Conservation (phyloP, 2,888 invertebrate species). For the Coecobrya sp. region DNA sequence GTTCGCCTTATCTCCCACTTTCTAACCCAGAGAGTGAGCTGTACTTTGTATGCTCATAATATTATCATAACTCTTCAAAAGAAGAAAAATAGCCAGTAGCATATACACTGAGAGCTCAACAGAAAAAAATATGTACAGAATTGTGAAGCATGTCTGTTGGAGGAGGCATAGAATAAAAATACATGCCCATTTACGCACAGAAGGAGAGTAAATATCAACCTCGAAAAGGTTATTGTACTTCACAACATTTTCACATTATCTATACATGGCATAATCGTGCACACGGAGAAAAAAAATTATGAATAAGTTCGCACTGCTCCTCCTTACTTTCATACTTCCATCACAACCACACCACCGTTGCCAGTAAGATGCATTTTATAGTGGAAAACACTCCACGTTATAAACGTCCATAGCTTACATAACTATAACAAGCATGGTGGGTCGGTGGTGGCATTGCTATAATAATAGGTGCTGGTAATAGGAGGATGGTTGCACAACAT, state of each 20-base stretch:
- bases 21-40: conserved; percentile 29
- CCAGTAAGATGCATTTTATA: neutral
- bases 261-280: conserved; percentile 65
- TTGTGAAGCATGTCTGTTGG: neutral
- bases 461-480: conserved; percentile 42
- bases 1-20: conserved; percentile 68
- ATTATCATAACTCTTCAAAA: conserved; percentile 72
- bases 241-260: conserved; percentile 68
- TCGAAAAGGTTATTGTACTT: conserved; percentile 79
- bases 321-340: neutral
- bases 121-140: conserved; percentile 13
- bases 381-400: neutral
- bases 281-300: conserved; percentile 41
- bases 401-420: neutral
- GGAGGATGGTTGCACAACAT: conserved; percentile 48
- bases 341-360: neutral
- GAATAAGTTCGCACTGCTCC: conserved; percentile 39
- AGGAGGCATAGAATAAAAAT: neutral
- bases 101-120: conserved; percentile 21
- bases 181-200: conserved; percentile 45
- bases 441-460: conserved; percentile 10
- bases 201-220: conserved; percentile 71
- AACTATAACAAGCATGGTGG: neutral
- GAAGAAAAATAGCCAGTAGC: conserved; percentile 76
- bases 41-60: conserved; percentile 73